Percentiles rank a stretch among this genome's conserved stretches.
Conservation (phyloP, 2,888 invertebrate genomes). For the Mechanitis messenoides region DNA sequence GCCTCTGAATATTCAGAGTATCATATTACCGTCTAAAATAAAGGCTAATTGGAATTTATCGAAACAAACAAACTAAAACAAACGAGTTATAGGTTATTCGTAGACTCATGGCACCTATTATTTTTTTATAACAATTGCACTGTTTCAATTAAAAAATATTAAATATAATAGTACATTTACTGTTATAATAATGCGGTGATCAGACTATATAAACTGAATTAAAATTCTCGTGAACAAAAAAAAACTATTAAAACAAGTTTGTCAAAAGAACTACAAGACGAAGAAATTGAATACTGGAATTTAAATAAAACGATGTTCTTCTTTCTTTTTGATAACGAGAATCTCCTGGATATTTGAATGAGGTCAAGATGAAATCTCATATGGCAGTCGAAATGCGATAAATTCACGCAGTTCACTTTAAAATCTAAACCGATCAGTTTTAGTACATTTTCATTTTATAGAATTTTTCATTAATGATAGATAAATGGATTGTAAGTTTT, state of each 20-base stretch:
- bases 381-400: conserved; percentile 1
- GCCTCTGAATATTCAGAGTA: conserved; percentile 13
- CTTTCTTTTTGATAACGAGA: conserved; percentile 1
- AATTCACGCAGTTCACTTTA: neutral
- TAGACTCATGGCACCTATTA: neutral
- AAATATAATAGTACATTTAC: no score
- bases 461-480: neutral
- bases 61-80: conserved; percentile 1
- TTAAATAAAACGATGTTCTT: neutral
- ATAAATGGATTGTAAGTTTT: no score
- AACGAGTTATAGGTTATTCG: conserved; percentile 9
- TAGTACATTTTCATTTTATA: neutral
- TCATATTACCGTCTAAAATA: conserved; percentile 13
- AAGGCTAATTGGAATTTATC: conserved; percentile 12
- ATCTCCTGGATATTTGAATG: neutral
- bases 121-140: no score
- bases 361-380: conserved; percentile 8
- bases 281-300: neutral
- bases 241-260: no score
- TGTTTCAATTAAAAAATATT: no score
- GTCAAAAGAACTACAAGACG: no score
- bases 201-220: no score
- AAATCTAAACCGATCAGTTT: neutral
- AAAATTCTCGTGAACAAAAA: no score
- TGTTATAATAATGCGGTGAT: no score